Conservation (phyloP, 1,140 invertebrate genomes). For the Heliconius hermathena region DNA sequence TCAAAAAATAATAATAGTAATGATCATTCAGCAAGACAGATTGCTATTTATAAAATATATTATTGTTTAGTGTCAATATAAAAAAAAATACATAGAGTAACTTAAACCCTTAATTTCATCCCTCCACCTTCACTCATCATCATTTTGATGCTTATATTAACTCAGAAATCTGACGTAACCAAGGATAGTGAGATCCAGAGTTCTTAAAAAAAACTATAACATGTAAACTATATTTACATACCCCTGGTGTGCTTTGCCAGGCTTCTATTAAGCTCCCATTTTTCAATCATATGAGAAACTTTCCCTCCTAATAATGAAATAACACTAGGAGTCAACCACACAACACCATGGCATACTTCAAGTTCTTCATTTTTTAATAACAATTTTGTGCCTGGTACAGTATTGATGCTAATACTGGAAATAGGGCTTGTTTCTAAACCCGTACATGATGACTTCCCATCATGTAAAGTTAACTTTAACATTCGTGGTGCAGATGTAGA, state of each 20-base stretch:
- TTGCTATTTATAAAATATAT: too few relatives aligned
- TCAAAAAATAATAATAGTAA: too few relatives aligned
- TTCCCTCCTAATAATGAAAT: conserved; percentile 89
- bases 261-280: conserved; percentile 93
- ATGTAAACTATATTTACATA: conserved; percentile 26
- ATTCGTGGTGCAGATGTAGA: conserved; percentile 90
- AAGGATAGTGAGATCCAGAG: too few relatives aligned
- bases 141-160: too few relatives aligned
- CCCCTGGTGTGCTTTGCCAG: conserved; percentile 88
- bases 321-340: conserved; percentile 86
- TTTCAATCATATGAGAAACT: conserved; percentile 91
- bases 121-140: too few relatives aligned
- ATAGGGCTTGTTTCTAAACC: conserved; percentile 89
- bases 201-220: neutral
- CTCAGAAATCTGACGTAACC: too few relatives aligned
- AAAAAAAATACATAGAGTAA: too few relatives aligned
- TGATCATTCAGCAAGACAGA: too few relatives aligned
- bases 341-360: conserved; percentile 85
- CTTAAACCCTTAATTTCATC: too few relatives aligned
- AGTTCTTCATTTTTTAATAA: conserved; percentile 80
- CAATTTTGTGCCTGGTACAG: conserved; percentile 90
- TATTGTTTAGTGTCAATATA: too few relatives aligned
- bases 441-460: conserved; percentile 90
- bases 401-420: conserved; percentile 86
- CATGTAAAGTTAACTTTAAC: conserved; percentile 91